phyloP scores from a whole-genome alignment of 1,140 invertebrate species.

The Cherax quadricarinatus region DNA sequence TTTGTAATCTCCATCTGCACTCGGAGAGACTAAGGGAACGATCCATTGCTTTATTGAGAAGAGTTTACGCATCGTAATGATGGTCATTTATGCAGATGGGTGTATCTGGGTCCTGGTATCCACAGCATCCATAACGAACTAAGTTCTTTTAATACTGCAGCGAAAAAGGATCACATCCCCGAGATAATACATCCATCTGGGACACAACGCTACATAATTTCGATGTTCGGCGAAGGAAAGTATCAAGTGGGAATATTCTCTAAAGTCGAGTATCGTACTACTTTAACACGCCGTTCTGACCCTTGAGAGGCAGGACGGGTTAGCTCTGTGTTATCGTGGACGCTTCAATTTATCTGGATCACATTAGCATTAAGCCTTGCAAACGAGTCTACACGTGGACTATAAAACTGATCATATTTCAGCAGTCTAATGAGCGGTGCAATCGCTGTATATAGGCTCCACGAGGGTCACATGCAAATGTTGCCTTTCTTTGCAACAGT shows the following conservation, averaged over 20 bases:
- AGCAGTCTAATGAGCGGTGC: conserved; percentile 68
- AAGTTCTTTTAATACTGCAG: conserved; percentile 48
- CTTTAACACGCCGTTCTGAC: background rate
- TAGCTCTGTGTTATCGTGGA: conserved; percentile 33
- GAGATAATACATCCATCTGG: conserved; percentile 70
- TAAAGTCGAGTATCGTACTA: conserved; percentile 10
- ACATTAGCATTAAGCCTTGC: conserved; percentile 70
- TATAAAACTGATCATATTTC: conserved; percentile 71
- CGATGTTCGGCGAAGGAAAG: background rate
- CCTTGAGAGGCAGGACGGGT: conserved; percentile 32
- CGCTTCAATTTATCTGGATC: conserved; percentile 70
- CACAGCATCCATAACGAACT: conserved; percentile 49
- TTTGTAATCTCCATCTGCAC: conserved; percentile 10
- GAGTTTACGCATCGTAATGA: conserved; percentile 52
- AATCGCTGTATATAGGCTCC: conserved; percentile 57
- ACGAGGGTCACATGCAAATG: conserved; percentile 65
- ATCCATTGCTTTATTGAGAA: conserved; percentile 35
- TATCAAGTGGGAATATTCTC: background rate
- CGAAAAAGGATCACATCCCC: conserved; percentile 39
- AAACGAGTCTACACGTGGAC: conserved; percentile 65
- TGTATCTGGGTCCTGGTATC: conserved; percentile 40
- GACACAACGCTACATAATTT: conserved; percentile 69
- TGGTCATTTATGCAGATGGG: conserved; percentile 62
- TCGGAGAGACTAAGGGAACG: background rate
- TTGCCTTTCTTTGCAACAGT: conserved; percentile 46